Percentiles rank a stretch among this genome's conserved stretches.
These are phyloP conservation scores for Chascanopsetta lugubris DNA, from an alignment of 2,113 vertebrate genomes.

Conservation along the genomic window DNA sequence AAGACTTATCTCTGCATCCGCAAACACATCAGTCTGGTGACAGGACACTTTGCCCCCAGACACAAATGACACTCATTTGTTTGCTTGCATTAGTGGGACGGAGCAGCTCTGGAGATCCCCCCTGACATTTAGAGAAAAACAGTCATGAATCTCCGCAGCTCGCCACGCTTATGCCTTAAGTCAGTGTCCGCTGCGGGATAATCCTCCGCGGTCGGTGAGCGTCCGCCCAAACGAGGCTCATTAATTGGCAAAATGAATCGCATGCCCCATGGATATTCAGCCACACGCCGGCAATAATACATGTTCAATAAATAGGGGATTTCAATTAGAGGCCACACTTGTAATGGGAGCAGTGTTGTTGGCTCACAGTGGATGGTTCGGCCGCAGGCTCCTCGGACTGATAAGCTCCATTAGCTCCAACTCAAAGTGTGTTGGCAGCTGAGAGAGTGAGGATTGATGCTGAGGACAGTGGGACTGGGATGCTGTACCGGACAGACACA, in stretches of 20 bases:
- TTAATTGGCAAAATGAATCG: slow-evolving; percentile 51
- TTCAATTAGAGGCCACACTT: slow-evolving; percentile 59
- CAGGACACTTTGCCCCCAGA: slow-evolving; percentile 14
- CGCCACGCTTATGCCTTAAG: slow-evolving; percentile 29
- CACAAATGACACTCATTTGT: slow-evolving; percentile 27
- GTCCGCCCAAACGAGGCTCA: slow-evolving; percentile 38
- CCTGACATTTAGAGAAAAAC: slow-evolving; percentile 41
- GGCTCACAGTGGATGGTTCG: slow-evolving; percentile 29
- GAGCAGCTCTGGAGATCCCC: slow-evolving; percentile 17
- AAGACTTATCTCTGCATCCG: slow-evolving; percentile 20
- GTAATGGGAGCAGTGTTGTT: slow-evolving; percentile 49
- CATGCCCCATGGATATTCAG: slow-evolving; percentile 40
- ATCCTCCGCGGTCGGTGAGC: slow-evolving; percentile 34
- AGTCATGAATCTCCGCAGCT: slow-evolving; percentile 22
- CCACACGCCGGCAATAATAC: slow-evolving; percentile 42
- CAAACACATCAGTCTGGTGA: slow-evolving; percentile 20
- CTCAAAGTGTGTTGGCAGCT: slow-evolving; percentile 39
- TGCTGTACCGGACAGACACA: too few relatives aligned
- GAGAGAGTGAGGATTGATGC: slow-evolving; percentile 37
- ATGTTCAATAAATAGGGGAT: slow-evolving; percentile 64
- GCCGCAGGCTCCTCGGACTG: slow-evolving; percentile 26
- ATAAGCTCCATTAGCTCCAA: slow-evolving; percentile 52
- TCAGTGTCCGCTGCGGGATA: slow-evolving; percentile 28
- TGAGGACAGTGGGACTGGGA: slow-evolving; percentile 27
- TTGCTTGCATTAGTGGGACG: slow-evolving; percentile 40